Percentiles rank a stretch among this genome's conserved stretches.
These are phyloP conservation scores for Dicrostonyx torquatus DNA, from an alignment of 2,797 vertebrate species.

Conservation along the genomic window DNA sequence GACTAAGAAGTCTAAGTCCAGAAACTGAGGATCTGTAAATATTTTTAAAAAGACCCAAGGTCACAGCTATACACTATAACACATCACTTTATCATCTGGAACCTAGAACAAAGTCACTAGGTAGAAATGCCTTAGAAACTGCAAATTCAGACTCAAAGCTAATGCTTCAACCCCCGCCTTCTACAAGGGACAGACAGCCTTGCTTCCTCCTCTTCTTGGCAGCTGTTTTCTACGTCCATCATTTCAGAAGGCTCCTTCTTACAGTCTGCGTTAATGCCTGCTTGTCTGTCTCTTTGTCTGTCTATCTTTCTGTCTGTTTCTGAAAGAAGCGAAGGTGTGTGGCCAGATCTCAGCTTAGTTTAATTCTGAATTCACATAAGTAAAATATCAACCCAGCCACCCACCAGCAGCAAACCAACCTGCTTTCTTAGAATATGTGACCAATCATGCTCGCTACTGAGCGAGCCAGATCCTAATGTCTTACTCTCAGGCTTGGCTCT, in stretches of 20 bases:
- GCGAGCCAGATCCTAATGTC: fast-evolving
- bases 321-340: background rate
- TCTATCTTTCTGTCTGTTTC: background rate
- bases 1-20: background rate
- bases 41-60: background rate
- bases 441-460: background rate
- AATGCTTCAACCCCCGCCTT: fast-evolving
- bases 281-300: background rate
- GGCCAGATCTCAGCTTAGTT: background rate
- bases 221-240: background rate
- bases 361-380: background rate
- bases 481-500: background rate
- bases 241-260: background rate
- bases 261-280: background rate
- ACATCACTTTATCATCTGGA: background rate
- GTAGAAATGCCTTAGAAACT: background rate
- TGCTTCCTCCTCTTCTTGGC: background rate
- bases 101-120: background rate
- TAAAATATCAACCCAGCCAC: background rate
- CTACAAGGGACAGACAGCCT: background rate
- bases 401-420: background rate
- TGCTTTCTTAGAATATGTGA: background rate
- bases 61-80: background rate
- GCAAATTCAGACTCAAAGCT: background rate
- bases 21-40: background rate